A percentile compares a stretch with the other conserved stretches of the same genome.
phyloP scores from a whole-genome alignment of 2,113 vertebrate genomes.

The Gymnarchus niloticus region DNA sequence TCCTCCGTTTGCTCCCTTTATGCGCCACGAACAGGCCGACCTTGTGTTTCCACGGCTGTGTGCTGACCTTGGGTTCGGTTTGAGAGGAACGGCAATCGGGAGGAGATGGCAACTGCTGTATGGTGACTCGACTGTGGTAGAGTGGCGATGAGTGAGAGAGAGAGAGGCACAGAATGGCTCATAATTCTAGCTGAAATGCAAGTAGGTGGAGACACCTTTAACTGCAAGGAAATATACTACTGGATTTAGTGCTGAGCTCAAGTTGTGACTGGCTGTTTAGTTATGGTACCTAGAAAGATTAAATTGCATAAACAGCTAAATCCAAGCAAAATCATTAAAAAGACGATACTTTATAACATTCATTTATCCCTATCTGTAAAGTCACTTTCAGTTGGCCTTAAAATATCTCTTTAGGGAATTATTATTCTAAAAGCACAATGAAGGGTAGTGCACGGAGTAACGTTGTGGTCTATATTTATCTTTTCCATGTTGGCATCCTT shows the following conservation, averaged over 20 bases:
- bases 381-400: neutral
- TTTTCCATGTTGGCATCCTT: neutral
- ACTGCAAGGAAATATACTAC: neutral
- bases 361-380: neutral
- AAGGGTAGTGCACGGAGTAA: too few relatives aligned
- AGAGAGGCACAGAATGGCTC: neutral
- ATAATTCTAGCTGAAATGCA: neutral
- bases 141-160: neutral
- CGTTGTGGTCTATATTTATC: neutral
- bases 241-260: neutral
- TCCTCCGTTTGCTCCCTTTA: conserved; percentile 43
- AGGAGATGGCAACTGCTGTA: neutral
- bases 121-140: neutral
- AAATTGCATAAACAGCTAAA: neutral
- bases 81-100: conserved; percentile 23
- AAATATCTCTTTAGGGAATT: neutral
- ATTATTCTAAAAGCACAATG: neutral
- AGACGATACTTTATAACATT: neutral
- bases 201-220: neutral
- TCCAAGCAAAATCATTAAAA: neutral
- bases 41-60: conserved; percentile 63
- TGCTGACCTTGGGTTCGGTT: conserved; percentile 63
- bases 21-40: conserved; percentile 54
- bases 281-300: neutral
- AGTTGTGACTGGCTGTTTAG: neutral